Evolutionary conservation across 2,797 vertebrate species (phyloP), one percentile per base, ranked within the genome.

Genomic region (Uromys caudimaculatus): DNA sequence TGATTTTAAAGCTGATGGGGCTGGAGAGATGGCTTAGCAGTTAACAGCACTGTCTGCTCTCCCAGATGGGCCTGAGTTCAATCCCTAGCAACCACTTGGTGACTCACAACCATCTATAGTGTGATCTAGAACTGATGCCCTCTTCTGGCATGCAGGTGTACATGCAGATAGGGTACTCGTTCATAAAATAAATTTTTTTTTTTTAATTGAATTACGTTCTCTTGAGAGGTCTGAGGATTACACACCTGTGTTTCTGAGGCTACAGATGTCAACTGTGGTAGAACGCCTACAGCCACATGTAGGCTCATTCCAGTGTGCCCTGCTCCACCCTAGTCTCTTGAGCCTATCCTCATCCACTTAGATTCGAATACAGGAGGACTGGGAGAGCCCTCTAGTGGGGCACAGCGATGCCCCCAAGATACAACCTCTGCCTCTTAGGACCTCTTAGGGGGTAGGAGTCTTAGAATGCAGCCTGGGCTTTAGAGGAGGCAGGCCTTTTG

Each of bases 181-280:
- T 19, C 67, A 69, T n/a, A n/a, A n/a, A 69, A 69, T 64, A 64
- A 64, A 64, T n/a, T n/a, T 35, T n/a, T 69, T n/a, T 14, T 35
- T n/a, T 19, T 3, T 2, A 69, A 17, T n/a, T 69, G 67, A 69
- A 85, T 82, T 27, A 1, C 0, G 1, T 3, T 32, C 2, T 3
- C 29, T 84, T 64, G 21, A 32, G 58, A 52, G 8, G 38, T 44
- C 75, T 71, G 16, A 21, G 38, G 87, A 38, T 44, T 16, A 7
- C 12, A 14, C 3, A 10, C 32, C n/a, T n/a, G 4, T 17, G 41
- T 19, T 79, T 67, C 58, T 3, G 67, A 69, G 29, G 23, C 38
- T 11, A 0, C 7, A 8, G 4, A 10, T 12, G 21, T 47, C 13
- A 44, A 0, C 24, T 0, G 3, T 21, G 75, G 69, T 21, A 24